Evolutionary conservation across 1,140 invertebrate species (phyloP).

Genomic region (Aphaenogaster rudis): DNA sequence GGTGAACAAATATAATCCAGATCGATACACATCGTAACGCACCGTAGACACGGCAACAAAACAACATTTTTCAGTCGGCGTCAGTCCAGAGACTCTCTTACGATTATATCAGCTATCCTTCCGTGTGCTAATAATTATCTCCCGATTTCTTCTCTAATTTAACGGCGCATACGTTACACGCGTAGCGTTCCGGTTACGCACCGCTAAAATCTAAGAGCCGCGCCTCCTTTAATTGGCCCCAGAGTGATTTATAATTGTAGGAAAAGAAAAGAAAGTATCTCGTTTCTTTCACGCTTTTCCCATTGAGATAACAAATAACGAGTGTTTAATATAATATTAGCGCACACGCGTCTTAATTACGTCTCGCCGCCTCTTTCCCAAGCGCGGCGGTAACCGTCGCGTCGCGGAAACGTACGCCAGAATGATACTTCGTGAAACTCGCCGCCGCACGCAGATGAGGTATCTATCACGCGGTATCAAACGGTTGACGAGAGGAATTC

Average conservation of each 20-base stretch:
- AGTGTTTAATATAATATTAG: conserved; percentile 69
- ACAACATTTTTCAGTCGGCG: conserved; percentile 24
- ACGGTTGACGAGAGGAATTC: background rate
- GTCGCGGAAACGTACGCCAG: conserved; percentile 22
- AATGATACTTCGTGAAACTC: conserved; percentile 61
- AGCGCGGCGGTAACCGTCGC: conserved; percentile 36
- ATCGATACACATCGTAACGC: conserved; percentile 50
- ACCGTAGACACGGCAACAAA: conserved; percentile 8
- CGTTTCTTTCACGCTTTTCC: conserved; percentile 54
- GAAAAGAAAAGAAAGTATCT: conserved; percentile 71
- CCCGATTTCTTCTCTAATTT: conserved; percentile 72
- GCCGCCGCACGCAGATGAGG: conserved; percentile 51
- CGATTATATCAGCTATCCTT: conserved; percentile 63
- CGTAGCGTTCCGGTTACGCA: conserved; percentile 46
- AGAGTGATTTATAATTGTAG: conserved; percentile 68
- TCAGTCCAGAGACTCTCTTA: conserved; percentile 27
- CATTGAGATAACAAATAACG: conserved; percentile 64
- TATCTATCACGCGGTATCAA: conserved; percentile 58
- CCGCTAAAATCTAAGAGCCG: conserved; percentile 63
- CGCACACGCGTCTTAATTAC: conserved; percentile 47
- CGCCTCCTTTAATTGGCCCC: conserved; percentile 69
- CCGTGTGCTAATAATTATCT: conserved; percentile 69
- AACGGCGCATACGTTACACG: conserved; percentile 49
- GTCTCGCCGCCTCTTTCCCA: conserved; percentile 16
- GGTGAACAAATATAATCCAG: conserved; percentile 24